Conservation (phyloP, 2,113 vertebrate species). For the Rattus rattus region DNA sequence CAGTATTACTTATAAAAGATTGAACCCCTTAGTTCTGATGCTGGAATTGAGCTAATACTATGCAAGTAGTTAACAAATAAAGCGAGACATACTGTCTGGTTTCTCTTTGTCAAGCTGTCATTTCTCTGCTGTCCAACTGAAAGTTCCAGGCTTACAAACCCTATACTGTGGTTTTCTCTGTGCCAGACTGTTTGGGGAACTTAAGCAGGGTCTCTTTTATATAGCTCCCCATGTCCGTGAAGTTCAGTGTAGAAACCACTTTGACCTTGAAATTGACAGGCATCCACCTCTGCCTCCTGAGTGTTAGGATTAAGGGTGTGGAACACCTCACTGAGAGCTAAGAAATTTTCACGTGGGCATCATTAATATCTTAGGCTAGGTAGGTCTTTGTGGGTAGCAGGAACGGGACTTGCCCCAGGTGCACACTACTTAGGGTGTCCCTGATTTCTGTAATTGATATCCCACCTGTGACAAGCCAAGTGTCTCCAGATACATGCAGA, state of each 20-base stretch:
- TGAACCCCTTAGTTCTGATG: neutral
- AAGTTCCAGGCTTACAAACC: neutral
- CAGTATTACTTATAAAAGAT: constrained; percentile 1
- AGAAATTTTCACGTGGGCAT: neutral
- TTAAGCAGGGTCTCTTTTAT: neutral
- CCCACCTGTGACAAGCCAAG: neutral
- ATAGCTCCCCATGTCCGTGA: neutral
- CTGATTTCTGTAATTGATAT: neutral
- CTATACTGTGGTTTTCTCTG: neutral
- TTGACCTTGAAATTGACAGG: neutral
- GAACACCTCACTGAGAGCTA: neutral
- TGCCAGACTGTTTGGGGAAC: neutral
- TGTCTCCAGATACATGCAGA: neutral
- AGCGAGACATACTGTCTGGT: neutral
- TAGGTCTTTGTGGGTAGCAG: neutral
- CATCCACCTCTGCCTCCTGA: neutral
- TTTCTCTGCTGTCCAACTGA: neutral
- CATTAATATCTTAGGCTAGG: neutral
- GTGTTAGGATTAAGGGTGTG: neutral
- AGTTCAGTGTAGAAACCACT: neutral
- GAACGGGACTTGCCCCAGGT: neutral
- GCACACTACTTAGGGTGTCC: neutral
- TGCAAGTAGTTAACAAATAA: neutral
- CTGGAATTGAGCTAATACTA: neutral
- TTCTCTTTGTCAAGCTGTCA: neutral